Conservation (phyloP, 2,113 vertebrate species). For the Oostethus manadensis region DNA sequence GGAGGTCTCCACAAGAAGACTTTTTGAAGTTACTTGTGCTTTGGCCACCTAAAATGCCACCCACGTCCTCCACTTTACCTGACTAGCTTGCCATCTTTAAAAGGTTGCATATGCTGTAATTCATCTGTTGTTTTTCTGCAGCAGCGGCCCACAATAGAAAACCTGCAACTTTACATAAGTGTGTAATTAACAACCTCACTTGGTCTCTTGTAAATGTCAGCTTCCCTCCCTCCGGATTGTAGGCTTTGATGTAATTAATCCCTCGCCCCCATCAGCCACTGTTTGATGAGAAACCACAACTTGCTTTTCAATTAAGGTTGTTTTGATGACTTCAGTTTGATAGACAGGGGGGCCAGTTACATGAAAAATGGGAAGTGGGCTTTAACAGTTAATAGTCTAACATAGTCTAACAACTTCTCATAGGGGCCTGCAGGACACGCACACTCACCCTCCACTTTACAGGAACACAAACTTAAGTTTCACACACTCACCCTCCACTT, state of each 20-base stretch:
- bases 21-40: background rate
- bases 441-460: no score
- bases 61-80: background rate
- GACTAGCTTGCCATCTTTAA: constrained; percentile 32
- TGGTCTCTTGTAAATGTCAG: constrained; percentile 62
- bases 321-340: constrained; percentile 3
- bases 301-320: constrained; percentile 1
- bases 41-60: constrained; percentile 34
- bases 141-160: constrained; percentile 23
- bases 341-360: background rate
- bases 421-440: no score
- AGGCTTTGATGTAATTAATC: constrained; percentile 59
- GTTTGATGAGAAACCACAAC: constrained; percentile 5
- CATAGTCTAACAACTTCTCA: no score
- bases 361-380: background rate
- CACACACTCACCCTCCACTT: no score
- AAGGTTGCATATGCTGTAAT: constrained; percentile 45
- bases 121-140: constrained; percentile 25
- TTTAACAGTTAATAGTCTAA: background rate
- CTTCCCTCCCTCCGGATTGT: constrained; percentile 32
- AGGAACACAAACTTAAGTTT: no score
- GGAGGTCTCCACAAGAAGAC: no score
- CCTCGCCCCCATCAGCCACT: constrained; percentile 14
- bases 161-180: constrained; percentile 43
- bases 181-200: constrained; percentile 50